Evolutionary conservation across 2,797 vertebrate genomes (phyloP).

Genomic region (Rhinatrema bivittatum): DNA sequence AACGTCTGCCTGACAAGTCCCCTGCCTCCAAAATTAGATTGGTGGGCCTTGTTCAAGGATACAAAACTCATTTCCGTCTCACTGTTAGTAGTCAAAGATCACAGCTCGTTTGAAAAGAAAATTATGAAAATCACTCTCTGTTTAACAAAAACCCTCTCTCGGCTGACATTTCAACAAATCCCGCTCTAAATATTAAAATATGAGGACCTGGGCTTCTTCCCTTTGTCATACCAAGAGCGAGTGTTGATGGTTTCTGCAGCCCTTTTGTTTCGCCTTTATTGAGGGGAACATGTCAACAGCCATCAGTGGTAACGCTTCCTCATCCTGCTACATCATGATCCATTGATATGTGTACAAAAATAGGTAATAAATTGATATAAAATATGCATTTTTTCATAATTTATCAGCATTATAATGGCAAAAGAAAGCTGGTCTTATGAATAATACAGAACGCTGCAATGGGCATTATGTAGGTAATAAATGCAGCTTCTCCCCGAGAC

Average conservation of each 20-base stretch:
- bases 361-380: conserved; percentile 73
- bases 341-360: conserved; percentile 67
- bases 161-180: conserved; percentile 30
- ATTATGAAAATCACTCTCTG: conserved; percentile 2
- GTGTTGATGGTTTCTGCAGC: conserved; percentile 12
- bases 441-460: conserved; percentile 80
- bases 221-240: conserved; percentile 23
- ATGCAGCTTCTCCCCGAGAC: conserved; percentile 61
- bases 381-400: conserved; percentile 85
- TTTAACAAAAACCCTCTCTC: conserved; percentile 10
- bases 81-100: background rate
- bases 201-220: conserved; percentile 30
- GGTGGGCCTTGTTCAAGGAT: background rate
- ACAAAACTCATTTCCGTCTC: background rate
- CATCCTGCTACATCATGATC: conserved; percentile 39
- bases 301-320: conserved; percentile 38
- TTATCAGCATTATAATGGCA: conserved; percentile 73
- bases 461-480: conserved; percentile 79
- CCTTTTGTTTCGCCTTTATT: conserved; percentile 40
- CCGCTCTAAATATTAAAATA: conserved; percentile 25
- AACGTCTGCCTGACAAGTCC: background rate
- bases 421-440: conserved; percentile 80
- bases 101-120: conserved; percentile 10
- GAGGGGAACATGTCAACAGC: conserved; percentile 45
- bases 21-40: conserved; percentile 9